These are phyloP conservation scores for Cydia strobilella DNA, from an alignment of 1,140 invertebrate genomes.

Conservation along the genomic window DNA sequence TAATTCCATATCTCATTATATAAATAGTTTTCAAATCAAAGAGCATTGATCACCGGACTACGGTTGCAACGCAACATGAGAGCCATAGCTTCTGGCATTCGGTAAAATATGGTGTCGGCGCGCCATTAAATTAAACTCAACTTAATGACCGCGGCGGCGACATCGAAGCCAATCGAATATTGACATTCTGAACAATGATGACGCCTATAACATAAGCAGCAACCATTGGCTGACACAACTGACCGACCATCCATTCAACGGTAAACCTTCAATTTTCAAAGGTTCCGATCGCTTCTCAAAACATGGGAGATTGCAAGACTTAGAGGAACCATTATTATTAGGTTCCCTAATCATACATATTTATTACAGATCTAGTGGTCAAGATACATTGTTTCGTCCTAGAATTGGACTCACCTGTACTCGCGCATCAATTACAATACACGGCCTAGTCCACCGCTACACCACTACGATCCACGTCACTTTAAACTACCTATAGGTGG, in stretches of 20 bases:
- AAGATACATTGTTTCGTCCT: not conserved
- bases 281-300: not conserved
- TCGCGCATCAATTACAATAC: not conserved
- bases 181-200: slow-evolving; percentile 21
- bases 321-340: not conserved
- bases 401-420: not conserved
- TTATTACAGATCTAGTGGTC: not conserved
- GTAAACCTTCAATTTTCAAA: slow-evolving; percentile 14
- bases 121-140: slow-evolving; percentile 24
- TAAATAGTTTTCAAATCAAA: slow-evolving; percentile 6
- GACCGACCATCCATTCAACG: slow-evolving; percentile 15
- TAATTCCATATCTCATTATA: not conserved
- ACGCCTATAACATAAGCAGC: slow-evolving; percentile 13
- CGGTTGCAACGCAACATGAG: slow-evolving; percentile 23
- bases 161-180: slow-evolving; percentile 28
- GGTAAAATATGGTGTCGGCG: slow-evolving; percentile 9
- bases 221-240: slow-evolving; percentile 22
- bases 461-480: slow-evolving; percentile 1
- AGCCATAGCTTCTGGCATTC: slow-evolving; percentile 16
- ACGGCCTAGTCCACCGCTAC: not conserved
- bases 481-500: slow-evolving; percentile 9
- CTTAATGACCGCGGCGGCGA: slow-evolving; percentile 18
- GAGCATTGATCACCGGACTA: not conserved
- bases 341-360: not conserved
- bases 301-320: not conserved